Percentiles rank a stretch among this genome's conserved stretches.
Conservation (phyloP, 2,113 vertebrate genomes). For the Chamaea fasciata region DNA sequence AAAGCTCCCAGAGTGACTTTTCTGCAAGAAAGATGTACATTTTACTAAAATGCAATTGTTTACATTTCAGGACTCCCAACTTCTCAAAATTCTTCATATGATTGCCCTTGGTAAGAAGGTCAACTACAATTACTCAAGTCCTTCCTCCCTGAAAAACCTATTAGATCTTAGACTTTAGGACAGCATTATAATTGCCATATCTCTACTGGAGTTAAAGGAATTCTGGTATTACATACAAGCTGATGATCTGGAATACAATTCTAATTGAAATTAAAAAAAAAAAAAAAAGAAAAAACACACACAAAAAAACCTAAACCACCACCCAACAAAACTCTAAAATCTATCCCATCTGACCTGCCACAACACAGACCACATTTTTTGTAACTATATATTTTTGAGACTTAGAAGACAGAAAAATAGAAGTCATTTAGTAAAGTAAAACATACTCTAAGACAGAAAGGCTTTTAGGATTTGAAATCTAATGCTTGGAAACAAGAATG, state of each 20-base stretch:
- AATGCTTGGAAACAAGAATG: background rate
- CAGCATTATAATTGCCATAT: background rate
- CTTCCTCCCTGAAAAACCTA: background rate
- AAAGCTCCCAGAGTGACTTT: background rate
- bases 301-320: background rate
- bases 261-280: background rate
- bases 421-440: background rate
- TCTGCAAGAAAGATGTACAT: background rate
- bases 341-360: background rate
- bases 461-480: background rate
- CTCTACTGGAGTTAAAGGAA: background rate
- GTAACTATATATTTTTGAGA: background rate
- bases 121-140: background rate
- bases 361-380: background rate
- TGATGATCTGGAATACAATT: background rate
- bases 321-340: background rate
- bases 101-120: background rate
- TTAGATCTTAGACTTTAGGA: background rate
- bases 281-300: background rate
- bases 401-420: background rate
- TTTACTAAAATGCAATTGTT: background rate
- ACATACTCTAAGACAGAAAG: background rate
- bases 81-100: background rate
- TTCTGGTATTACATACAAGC: background rate
- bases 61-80: background rate